These are phyloP conservation scores for Zaprionus africanus DNA, from an alignment of 1,140 invertebrate genomes.

Conservation along the genomic window DNA sequence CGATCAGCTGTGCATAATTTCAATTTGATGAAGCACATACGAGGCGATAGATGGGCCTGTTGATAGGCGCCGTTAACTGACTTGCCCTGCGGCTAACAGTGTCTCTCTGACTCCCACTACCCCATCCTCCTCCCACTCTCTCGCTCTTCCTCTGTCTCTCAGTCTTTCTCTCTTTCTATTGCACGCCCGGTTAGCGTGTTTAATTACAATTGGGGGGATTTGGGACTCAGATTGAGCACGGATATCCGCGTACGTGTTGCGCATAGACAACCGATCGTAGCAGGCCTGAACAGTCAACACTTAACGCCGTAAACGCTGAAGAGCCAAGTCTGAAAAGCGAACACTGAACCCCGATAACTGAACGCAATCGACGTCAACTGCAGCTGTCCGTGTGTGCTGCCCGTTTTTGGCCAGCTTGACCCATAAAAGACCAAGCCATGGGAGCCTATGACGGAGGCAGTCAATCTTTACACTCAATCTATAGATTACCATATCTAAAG, in stretches of 20 bases:
- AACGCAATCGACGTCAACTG: constrained; percentile 44
- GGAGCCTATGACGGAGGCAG: background rate
- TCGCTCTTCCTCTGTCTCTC: background rate
- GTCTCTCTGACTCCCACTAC: constrained; percentile 18
- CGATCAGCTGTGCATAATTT: constrained; percentile 77
- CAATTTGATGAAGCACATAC: constrained; percentile 80
- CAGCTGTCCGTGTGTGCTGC: constrained; percentile 42
- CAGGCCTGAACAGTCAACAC: constrained; percentile 7
- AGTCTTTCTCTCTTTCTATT: background rate
- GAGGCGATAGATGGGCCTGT: constrained; percentile 63
- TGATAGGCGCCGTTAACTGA: constrained; percentile 70
- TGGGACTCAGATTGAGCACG: constrained; percentile 71
- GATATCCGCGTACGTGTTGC: constrained; percentile 76
- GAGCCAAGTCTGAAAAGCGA: background rate
- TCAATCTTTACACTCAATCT: background rate
- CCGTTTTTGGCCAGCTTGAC: constrained; percentile 55
- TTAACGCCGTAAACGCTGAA: constrained; percentile 7
- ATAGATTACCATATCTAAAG: constrained; percentile 3
- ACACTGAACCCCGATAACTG: constrained; percentile 11
- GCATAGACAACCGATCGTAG: constrained; percentile 48
- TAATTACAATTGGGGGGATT: constrained; percentile 59
- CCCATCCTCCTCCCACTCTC: background rate
- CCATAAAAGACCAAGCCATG: constrained; percentile 50
- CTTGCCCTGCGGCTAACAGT: constrained; percentile 56
- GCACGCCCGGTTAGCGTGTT: constrained; percentile 47